Conservation (phyloP, 2,113 vertebrate genomes). For the Poeciliopsis occidentalis region DNA sequence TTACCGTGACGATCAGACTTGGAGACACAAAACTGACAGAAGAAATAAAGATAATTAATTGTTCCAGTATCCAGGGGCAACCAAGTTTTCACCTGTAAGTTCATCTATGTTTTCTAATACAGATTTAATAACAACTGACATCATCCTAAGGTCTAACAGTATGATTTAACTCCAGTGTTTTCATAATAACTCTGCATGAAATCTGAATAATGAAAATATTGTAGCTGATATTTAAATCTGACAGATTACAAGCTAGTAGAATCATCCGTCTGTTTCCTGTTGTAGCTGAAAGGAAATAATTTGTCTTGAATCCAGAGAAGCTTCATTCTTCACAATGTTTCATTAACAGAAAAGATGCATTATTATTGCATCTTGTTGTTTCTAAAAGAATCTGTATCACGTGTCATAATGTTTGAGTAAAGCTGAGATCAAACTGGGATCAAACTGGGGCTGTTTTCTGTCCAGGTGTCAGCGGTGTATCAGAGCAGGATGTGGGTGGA, state of each 20-base stretch:
- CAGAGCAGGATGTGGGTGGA: slow-evolving; percentile 59
- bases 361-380: neutral
- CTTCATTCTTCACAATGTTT: neutral
- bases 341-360: neutral
- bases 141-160: neutral
- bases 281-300: neutral
- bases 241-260: neutral
- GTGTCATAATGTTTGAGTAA: neutral
- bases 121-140: neutral
- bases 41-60: slow-evolving; percentile 44
- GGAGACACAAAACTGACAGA: neutral
- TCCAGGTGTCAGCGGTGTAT: slow-evolving; percentile 58
- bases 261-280: neutral
- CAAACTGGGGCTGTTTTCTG: slow-evolving; percentile 10
- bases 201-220: neutral
- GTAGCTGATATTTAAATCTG: neutral
- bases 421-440: neutral
- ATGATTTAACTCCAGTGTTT: neutral
- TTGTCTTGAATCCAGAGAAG: neutral
- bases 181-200: neutral
- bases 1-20: slow-evolving; percentile 42
- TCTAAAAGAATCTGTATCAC: neutral
- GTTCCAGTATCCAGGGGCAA: slow-evolving; percentile 45
- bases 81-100: slow-evolving; percentile 47
- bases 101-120: neutral